Evolutionary conservation across 2,113 vertebrate species (phyloP), one percentile per base, ranked within the genome.

Genomic region (Ia io): DNA sequence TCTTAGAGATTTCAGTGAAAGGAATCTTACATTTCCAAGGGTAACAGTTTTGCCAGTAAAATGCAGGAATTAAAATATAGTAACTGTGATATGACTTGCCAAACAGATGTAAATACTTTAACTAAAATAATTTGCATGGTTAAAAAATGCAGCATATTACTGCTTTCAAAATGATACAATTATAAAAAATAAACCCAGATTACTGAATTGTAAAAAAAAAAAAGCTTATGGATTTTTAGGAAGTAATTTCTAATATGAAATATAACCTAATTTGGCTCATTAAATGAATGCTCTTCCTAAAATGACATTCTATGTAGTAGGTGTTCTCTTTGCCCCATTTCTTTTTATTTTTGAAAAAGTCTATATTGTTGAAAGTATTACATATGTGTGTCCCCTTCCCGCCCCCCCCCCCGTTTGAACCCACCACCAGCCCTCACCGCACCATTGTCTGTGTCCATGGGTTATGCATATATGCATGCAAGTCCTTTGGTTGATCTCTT

Each of bases 21-120:
- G 94, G 56, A 77, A 56, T 47, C 9, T 74, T 78, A 63, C 6
- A 88, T 95, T 92, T 96, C 73, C 42, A 90, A 76, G 37, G 82
- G 49, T 86, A 94, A 78, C 49, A 92, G 44, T 90, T 96, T 93
- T 83, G 28, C 47, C 82, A 71, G 32, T 96, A 95, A 95, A 93
- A 77, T 82, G 1, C 40, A 91, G 82, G 42, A 94, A 84, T 85
- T 93, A 87, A 96, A 97, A 71, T 84, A 76, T 13, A 85, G 5
- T 32, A 61, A 85, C 47, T 88, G 91, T 77, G 87, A 47, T 77
- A 83, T 23, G 35, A 90, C 51, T 95, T 94, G 51, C 16, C 87
- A 89, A 91, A 44, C 35, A 93, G 49, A 91, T 84, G 23, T 77
- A 80, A 84, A 89, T 91, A 76, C 30, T 73, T 88, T 92, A 93